Percentiles rank a stretch among this genome's conserved stretches.
phyloP scores from a whole-genome alignment of 37 sponge, comb jelly and placozoan genomes.

The Diacarnus erythraeanus region DNA sequence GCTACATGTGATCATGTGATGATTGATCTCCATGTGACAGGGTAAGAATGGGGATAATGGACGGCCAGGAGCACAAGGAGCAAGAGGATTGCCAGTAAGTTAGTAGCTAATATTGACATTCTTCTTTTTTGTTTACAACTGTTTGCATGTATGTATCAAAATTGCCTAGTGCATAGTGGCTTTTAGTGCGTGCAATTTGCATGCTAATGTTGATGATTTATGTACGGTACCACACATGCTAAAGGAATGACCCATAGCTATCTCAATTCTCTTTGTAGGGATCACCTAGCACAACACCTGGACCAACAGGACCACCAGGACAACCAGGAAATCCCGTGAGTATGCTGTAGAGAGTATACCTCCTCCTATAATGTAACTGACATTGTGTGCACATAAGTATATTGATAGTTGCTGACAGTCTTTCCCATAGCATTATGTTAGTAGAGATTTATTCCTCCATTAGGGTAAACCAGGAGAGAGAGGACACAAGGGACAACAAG shows the following conservation, averaged over 20 bases:
- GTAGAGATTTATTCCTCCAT: not conserved
- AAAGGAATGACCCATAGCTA: not conserved
- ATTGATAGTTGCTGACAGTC: not conserved
- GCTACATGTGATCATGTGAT: not conserved
- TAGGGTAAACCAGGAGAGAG: slow-evolving; percentile 51
- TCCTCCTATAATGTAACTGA: not conserved
- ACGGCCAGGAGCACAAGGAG: slow-evolving; percentile 54
- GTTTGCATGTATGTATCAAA: too few relatives aligned
- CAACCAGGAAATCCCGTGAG: slow-evolving; percentile 53
- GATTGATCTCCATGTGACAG: slow-evolving; percentile 4
- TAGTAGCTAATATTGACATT: not conserved
- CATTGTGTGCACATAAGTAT: not conserved
- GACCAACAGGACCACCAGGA: slow-evolving; percentile 47
- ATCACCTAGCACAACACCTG: not conserved
- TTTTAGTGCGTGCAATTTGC: too few relatives aligned
- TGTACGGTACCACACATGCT: not conserved
- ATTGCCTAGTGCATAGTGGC: too few relatives aligned
- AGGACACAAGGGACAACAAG: slow-evolving; percentile 48
- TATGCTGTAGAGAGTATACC: not conserved
- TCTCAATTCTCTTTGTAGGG: slow-evolving; percentile 2
- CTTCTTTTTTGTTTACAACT: too few relatives aligned
- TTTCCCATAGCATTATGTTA: not conserved
- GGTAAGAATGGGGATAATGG: slow-evolving; percentile 50
- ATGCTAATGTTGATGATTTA: too few relatives aligned
- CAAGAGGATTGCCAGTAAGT: slow-evolving; percentile 57